phyloP scores from a whole-genome alignment of 2,797 vertebrate genomes.

The Clarias laeviceps region DNA sequence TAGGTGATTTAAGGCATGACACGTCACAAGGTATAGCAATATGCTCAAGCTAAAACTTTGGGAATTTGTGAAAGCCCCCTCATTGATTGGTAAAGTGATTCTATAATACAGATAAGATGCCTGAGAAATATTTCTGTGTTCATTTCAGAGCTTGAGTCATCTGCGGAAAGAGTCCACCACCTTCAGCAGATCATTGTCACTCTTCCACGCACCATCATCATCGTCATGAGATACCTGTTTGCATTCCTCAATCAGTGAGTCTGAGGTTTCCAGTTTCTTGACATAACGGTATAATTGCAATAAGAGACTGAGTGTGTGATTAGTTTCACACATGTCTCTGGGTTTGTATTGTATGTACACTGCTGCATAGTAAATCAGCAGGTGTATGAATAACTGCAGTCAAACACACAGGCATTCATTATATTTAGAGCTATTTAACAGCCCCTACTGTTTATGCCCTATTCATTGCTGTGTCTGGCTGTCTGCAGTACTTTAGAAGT shows the following conservation, averaged over 20 bases:
- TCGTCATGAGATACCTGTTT: constrained; percentile 99
- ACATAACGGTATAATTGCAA: not conserved
- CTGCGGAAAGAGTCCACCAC: constrained; percentile 89
- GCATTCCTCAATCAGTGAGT: constrained; percentile 98
- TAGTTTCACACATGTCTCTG: not conserved
- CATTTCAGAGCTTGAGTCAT: constrained; percentile 87
- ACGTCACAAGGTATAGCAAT: too few species aligned
- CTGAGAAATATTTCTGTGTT: constrained; percentile 15
- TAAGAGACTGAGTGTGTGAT: not conserved
- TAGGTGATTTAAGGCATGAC: too few species aligned
- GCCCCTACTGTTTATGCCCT: constrained; percentile 46
- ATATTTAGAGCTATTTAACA: constrained; percentile 53
- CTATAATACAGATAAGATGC: not conserved
- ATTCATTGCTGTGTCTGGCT: constrained; percentile 48
- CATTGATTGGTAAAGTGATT: not conserved
- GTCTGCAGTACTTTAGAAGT: constrained; percentile 47
- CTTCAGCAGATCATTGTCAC: constrained; percentile 91
- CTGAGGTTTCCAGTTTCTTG: not conserved
- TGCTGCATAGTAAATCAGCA: constrained; percentile 42
- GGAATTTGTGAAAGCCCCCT: too few species aligned
- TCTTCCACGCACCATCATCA: constrained; percentile 87
- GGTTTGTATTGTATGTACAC: constrained; percentile 26
- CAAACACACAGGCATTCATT: constrained; percentile 49
- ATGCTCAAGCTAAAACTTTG: too few species aligned
- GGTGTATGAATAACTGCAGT: constrained; percentile 42